phyloP scores from a whole-genome alignment of 2,888 invertebrate genomes.

The Eupithecia insigniata region DNA sequence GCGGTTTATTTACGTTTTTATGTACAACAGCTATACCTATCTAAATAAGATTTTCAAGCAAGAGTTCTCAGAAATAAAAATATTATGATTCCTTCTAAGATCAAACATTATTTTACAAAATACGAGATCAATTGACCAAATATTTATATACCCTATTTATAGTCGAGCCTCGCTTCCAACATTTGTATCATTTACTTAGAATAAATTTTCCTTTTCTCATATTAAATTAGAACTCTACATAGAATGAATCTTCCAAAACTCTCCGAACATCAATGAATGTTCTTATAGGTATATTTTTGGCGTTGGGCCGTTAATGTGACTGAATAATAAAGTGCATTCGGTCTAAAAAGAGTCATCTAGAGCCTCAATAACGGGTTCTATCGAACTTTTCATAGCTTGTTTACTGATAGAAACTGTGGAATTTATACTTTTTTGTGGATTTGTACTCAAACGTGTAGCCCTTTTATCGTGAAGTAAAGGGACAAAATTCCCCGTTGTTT shows the following conservation, averaged over 20 bases:
- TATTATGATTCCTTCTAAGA: background rate
- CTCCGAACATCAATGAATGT: background rate
- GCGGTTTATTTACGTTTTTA: background rate
- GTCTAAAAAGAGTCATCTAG: background rate
- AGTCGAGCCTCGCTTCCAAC: background rate
- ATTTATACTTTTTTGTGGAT: slow-evolving; percentile 1
- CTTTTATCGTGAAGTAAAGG: slow-evolving; percentile 25
- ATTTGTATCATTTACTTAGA: background rate
- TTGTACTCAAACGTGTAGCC: slow-evolving; percentile 25
- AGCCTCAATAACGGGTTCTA: background rate
- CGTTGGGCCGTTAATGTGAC: background rate
- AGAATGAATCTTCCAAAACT: background rate
- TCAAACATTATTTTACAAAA: background rate
- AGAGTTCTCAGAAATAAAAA: background rate
- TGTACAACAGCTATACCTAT: background rate
- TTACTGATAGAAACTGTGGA: background rate
- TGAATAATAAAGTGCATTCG: background rate
- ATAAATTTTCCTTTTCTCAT: background rate
- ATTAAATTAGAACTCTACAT: background rate
- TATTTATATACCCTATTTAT: slow-evolving; percentile 1
- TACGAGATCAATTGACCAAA: slow-evolving; percentile 20
- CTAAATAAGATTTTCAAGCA: background rate
- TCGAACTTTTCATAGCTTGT: background rate
- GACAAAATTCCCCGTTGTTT: slow-evolving; percentile 26
- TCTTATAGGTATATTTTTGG: background rate